Percentiles rank a stretch among this genome's conserved stretches.
Conservation (phyloP, 2,888 invertebrate species). For the Diarsia brunnea region DNA sequence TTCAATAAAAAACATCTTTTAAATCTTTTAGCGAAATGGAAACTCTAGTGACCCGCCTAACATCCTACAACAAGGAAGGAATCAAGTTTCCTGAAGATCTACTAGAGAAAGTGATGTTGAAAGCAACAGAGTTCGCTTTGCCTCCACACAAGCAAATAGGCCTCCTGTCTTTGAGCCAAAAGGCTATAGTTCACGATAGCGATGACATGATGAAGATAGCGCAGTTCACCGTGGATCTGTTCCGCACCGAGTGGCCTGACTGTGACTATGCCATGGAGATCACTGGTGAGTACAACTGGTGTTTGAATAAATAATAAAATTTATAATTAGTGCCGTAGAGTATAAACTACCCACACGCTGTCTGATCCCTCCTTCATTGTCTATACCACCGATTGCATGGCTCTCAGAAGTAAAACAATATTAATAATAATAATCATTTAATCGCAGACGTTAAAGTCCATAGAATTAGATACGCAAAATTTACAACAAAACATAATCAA, state of each 20-base stretch:
- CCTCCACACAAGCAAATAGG: constrained; percentile 80
- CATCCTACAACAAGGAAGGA: constrained; percentile 81
- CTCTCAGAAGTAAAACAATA: too few relatives aligned
- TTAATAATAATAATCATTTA: too few relatives aligned
- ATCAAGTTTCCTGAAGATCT: constrained; percentile 75
- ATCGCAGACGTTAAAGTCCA: too few relatives aligned
- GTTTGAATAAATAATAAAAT: too few relatives aligned
- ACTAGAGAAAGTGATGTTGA: constrained; percentile 70
- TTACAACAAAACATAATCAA: too few relatives aligned
- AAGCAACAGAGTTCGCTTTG: constrained; percentile 70
- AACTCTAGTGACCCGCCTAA: constrained; percentile 74
- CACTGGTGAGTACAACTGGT: constrained; percentile 79
- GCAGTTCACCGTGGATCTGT: constrained; percentile 75
- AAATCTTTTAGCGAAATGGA: constrained; percentile 74
- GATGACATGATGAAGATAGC: constrained; percentile 76
- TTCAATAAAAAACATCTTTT: too few relatives aligned
- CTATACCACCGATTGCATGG: too few relatives aligned
- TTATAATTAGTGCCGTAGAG: too few relatives aligned
- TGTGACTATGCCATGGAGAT: constrained; percentile 68
- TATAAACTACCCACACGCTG: too few relatives aligned
- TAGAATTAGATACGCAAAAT: too few relatives aligned
- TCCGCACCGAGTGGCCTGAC: constrained; percentile 79
- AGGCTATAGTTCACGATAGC: constrained; percentile 63
- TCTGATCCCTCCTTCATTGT: too few relatives aligned
- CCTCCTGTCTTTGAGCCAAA: constrained; percentile 76